phyloP scores from a whole-genome alignment of 2,888 invertebrate genomes.

The Invenusta paracnida region DNA sequence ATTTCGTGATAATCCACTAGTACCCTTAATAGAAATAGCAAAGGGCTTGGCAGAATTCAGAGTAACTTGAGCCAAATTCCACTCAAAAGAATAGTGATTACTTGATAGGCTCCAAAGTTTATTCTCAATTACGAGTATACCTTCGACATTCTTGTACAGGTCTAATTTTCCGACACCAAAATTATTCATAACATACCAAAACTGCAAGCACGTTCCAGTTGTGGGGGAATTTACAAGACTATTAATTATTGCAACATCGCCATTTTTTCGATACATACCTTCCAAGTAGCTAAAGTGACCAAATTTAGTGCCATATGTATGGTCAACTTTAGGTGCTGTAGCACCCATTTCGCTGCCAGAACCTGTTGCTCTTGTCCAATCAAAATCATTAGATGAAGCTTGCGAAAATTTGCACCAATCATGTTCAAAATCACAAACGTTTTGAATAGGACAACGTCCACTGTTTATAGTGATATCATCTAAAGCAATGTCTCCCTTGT shows the following conservation, averaged over 20 bases:
- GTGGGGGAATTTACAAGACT: slow-evolving; percentile 48
- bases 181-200: slow-evolving; percentile 48
- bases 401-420: slow-evolving; percentile 50
- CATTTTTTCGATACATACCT: slow-evolving; percentile 19
- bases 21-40: slow-evolving; percentile 33
- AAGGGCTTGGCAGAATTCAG: slow-evolving; percentile 45
- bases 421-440: slow-evolving; percentile 52
- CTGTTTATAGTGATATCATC: slow-evolving; percentile 45
- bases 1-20: not conserved
- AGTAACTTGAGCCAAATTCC: slow-evolving; percentile 51
- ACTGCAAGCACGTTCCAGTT: slow-evolving; percentile 45
- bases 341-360: not conserved
- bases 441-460: slow-evolving; percentile 35
- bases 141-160: slow-evolving; percentile 46
- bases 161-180: slow-evolving; percentile 49
- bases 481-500: slow-evolving; percentile 46
- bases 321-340: slow-evolving; percentile 48
- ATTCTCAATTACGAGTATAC: slow-evolving; percentile 41
- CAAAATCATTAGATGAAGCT: not conserved
- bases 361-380: slow-evolving; percentile 12
- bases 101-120: slow-evolving; percentile 51
- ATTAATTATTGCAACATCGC: slow-evolving; percentile 46
- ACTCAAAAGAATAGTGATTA: slow-evolving; percentile 51
- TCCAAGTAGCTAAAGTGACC: slow-evolving; percentile 43
- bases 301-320: slow-evolving; percentile 51